Conservation (phyloP, 2,113 vertebrate genomes). For the Galemys pyrenaicus region DNA sequence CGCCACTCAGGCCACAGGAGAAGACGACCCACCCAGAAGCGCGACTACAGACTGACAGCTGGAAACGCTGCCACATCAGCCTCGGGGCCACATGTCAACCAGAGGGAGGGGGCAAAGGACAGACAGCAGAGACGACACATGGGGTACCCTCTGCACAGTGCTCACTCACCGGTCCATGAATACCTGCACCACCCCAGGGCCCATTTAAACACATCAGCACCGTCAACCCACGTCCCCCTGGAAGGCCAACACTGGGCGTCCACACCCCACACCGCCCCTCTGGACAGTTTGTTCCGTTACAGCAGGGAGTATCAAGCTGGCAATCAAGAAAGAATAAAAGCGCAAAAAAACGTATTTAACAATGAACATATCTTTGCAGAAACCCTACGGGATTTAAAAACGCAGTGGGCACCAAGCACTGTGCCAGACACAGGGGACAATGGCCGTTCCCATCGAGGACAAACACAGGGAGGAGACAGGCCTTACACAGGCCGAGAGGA, state of each 20-base stretch:
- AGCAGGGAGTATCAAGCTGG: not conserved
- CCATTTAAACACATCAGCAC: rapidly evolving
- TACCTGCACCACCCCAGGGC: not conserved
- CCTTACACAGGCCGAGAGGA: not conserved
- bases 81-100: not conserved
- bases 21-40: not conserved
- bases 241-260: not conserved
- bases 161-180: not conserved
- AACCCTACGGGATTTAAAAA: not conserved
- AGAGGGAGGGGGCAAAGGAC: not conserved
- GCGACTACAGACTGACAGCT: rapidly evolving
- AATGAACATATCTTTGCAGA: not conserved
- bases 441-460: rapidly evolving
- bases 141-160: rapidly evolving
- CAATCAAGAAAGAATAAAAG: not conserved
- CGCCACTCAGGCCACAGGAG: not conserved
- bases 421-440: rapidly evolving
- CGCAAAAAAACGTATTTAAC: rapidly evolving
- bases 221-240: rapidly evolving
- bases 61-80: not conserved
- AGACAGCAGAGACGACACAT: too few species aligned
- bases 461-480: too few species aligned
- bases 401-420: rapidly evolving
- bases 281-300: rapidly evolving
- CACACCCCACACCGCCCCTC: rapidly evolving